phyloP scores from a whole-genome alignment of 2,797 vertebrate genomes.

The Sciaenops ocellatus region DNA sequence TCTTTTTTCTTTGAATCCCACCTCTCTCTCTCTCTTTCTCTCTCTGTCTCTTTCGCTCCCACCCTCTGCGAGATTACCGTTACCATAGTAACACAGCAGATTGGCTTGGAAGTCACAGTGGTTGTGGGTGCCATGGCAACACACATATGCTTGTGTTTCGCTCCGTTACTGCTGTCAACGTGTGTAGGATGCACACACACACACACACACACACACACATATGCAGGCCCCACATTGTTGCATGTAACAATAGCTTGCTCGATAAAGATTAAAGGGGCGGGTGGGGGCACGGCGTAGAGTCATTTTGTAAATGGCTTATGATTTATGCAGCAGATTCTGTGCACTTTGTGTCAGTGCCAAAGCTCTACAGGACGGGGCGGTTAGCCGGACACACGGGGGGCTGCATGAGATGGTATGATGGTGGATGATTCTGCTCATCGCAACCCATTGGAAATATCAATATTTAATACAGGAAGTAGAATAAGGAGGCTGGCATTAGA shows the following conservation, averaged over 20 bases:
- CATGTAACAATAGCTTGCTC: slow-evolving; percentile 47
- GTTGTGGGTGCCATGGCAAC: slow-evolving; percentile 86
- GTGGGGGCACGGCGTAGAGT: slow-evolving; percentile 49
- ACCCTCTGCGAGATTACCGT: slow-evolving; percentile 83
- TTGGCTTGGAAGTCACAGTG: slow-evolving; percentile 80
- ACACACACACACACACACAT: slow-evolving; percentile 25
- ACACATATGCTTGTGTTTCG: slow-evolving; percentile 78
- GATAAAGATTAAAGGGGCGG: slow-evolving; percentile 62
- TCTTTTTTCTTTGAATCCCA: slow-evolving; percentile 36
- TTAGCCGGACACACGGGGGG: slow-evolving; percentile 56
- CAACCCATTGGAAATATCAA: slow-evolving; percentile 57
- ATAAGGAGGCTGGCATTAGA: slow-evolving; percentile 33
- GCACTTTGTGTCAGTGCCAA: slow-evolving; percentile 67
- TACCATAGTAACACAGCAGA: slow-evolving; percentile 83
- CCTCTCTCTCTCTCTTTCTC: slow-evolving; percentile 33
- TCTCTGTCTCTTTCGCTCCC: slow-evolving; percentile 46
- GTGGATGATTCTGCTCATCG: slow-evolving; percentile 51
- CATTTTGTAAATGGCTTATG: slow-evolving; percentile 78
- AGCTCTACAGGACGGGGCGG: slow-evolving; percentile 55
- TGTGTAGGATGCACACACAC: slow-evolving; percentile 49
- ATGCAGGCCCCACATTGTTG: slow-evolving; percentile 35
- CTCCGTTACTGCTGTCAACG: slow-evolving; percentile 50
- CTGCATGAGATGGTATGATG: slow-evolving; percentile 48
- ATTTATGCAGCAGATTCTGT: slow-evolving; percentile 76
- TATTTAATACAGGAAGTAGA: slow-evolving; percentile 64